A percentile compares a stretch with the other conserved stretches of the same genome.
These are phyloP conservation scores for Thalassoma bifasciatum DNA, from an alignment of 2,113 vertebrate genomes.

Conservation along the genomic window DNA sequence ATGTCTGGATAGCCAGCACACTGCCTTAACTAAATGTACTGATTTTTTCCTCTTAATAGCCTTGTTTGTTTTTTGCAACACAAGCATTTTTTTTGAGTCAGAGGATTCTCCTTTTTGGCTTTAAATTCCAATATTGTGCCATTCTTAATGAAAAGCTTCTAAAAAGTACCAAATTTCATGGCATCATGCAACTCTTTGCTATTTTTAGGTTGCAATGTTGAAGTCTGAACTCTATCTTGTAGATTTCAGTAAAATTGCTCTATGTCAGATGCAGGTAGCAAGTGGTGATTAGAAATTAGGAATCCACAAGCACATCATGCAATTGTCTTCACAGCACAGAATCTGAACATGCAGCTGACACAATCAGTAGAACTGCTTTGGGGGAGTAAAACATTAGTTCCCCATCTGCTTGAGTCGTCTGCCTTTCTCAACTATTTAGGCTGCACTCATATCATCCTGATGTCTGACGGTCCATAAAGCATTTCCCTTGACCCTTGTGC, in stretches of 20 bases:
- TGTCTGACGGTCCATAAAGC: slow-evolving; percentile 31
- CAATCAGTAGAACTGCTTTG: slow-evolving; percentile 19
- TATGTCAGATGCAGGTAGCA: not conserved
- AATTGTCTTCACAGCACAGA: not conserved
- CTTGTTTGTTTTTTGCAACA: too few species aligned
- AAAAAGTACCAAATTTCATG: too few species aligned
- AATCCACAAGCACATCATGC: not conserved
- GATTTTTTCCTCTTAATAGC: too few species aligned
- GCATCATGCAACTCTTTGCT: too few species aligned
- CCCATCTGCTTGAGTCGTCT: not conserved
- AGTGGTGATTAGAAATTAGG: not conserved
- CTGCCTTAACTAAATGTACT: too few species aligned
- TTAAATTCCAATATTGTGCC: too few species aligned
- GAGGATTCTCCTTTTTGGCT: too few species aligned
- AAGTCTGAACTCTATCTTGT: not conserved
- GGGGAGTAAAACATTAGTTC: slow-evolving; percentile 6
- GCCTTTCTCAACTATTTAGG: slow-evolving; percentile 36
- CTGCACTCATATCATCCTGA: slow-evolving; percentile 25
- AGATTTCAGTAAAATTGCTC: not conserved
- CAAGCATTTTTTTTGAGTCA: too few species aligned
- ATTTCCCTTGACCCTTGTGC: slow-evolving; percentile 43
- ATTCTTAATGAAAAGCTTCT: too few species aligned
- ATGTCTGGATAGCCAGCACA: too few species aligned
- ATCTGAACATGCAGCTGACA: not conserved
- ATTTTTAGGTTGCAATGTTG: not conserved